These are phyloP conservation scores for Apodemia zela DNA, from an alignment of 2,888 invertebrate genomes.

Conservation along the genomic window DNA sequence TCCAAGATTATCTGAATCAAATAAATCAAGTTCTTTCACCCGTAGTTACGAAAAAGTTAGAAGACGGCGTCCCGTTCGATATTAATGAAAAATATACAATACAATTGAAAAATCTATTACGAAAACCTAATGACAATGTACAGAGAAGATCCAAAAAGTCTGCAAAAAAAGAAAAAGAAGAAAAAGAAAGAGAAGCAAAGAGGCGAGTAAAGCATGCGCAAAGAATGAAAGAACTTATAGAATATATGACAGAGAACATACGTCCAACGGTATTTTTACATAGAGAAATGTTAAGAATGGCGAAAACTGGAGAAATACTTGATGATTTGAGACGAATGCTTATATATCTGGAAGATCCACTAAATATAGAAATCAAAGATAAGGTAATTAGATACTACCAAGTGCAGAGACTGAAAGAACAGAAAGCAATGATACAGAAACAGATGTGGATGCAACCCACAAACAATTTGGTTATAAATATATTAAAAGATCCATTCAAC, in stretches of 20 bases:
- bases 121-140: neutral
- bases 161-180: neutral
- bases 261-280: constrained; percentile 42
- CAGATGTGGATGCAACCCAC: constrained; percentile 29
- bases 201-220: constrained; percentile 29
- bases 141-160: neutral
- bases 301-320: constrained; percentile 30
- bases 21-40: neutral
- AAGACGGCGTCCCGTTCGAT: neutral
- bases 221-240: constrained; percentile 36
- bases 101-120: neutral
- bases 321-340: constrained; percentile 45
- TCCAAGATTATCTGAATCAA: constrained; percentile 11
- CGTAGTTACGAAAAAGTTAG: neutral
- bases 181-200: constrained; percentile 10
- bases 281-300: constrained; percentile 44
- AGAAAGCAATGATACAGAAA: constrained; percentile 2
- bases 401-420: constrained; percentile 19
- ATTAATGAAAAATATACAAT: neutral
- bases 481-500: constrained; percentile 37
- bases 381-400: constrained; percentile 35
- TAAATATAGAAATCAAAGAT: constrained; percentile 27
- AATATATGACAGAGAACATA: constrained; percentile 36
- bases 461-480: constrained; percentile 42
- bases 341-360: constrained; percentile 35